Base-by-base conservation (phyloP, 2,113 vertebrate genomes). In the Aspidoscelis tigris region DNA sequence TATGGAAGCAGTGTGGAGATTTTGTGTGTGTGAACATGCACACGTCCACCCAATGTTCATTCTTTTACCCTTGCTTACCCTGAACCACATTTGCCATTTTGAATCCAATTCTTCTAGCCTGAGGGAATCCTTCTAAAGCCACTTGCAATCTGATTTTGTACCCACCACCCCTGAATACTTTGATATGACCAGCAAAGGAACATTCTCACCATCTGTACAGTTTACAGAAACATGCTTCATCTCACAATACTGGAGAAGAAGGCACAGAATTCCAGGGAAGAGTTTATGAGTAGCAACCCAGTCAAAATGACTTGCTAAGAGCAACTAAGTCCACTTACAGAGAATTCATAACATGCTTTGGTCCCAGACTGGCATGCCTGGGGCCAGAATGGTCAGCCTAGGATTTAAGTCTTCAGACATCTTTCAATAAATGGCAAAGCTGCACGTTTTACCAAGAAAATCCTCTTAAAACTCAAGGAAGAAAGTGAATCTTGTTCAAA, bases 401-500 rank as follows among this genome's bases (percentile, higher is more conserved):
- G 68, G 83, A 84, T 79, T 78, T 84, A 65, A 79, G 58, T 73
- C 76, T 47, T 84, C 76, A 39, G 55, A 69, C 18, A 44, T 65
- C 69, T 79, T 55, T 41, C 43, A 55, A 73, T 84, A 79, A 79
- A 73, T 68, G 79, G 77, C 69, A 79, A 79, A 84, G 83, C 83
- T 66, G 76, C 83, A 73, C n/a, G 43, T 66, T 79, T 43, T 79
- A 79, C 73, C 79, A 58, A 84, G 69, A 73, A 84, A 84, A 84
- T 84, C 76, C 58, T 84, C 69, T 79, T 84, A 73, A 79, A 84
- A 84, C 83, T 84, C 76, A 69, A 73, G 55, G 76, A 84, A 53
- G 69, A 79, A 84, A 84, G 69, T 79, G 76, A 84, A 84, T 79
- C 83, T 73, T 73, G 20, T 79, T 84, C 61, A 84, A 84, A 84